A percentile compares a stretch with the other conserved stretches of the same genome.
phyloP scores from a whole-genome alignment of 2,797 vertebrate species.

The Pseudochirops corinnae region DNA sequence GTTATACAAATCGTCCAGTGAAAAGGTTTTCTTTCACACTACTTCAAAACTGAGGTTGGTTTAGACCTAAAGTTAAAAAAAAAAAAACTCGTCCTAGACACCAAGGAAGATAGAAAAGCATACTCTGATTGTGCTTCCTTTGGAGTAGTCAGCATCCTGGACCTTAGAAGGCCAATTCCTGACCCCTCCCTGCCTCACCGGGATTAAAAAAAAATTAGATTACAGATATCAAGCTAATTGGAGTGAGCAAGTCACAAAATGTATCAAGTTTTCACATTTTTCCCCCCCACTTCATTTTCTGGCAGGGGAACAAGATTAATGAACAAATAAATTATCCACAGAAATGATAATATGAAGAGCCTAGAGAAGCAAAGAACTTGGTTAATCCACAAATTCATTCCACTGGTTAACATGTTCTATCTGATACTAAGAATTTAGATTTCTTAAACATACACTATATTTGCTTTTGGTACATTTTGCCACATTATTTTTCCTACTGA shows the following conservation, averaged over 20 bases:
- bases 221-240: conserved; percentile 15
- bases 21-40: conserved; percentile 38
- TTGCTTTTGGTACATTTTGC: not conserved
- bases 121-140: not conserved
- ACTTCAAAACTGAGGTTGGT: conserved; percentile 39
- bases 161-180: conserved; percentile 3
- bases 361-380: conserved; percentile 60
- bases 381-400: conserved; percentile 64
- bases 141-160: not conserved
- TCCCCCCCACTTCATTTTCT: conserved; percentile 34
- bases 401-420: conserved; percentile 59
- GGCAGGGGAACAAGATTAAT: not conserved
- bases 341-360: conserved; percentile 31
- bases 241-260: conserved; percentile 52
- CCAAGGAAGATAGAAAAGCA: conserved; percentile 15
- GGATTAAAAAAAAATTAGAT: conserved; percentile 46
- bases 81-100: not conserved
- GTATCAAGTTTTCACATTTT: conserved; percentile 41
- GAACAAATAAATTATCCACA: not conserved
- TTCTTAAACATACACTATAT: conserved; percentile 40
- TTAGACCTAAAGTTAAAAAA: conserved; percentile 29
- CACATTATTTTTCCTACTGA: not conserved
- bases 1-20: not conserved
- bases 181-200: not conserved
- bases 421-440: conserved; percentile 42